Evolutionary conservation across 2,888 invertebrate species (phyloP).

Genomic region (Germaria angustata): DNA sequence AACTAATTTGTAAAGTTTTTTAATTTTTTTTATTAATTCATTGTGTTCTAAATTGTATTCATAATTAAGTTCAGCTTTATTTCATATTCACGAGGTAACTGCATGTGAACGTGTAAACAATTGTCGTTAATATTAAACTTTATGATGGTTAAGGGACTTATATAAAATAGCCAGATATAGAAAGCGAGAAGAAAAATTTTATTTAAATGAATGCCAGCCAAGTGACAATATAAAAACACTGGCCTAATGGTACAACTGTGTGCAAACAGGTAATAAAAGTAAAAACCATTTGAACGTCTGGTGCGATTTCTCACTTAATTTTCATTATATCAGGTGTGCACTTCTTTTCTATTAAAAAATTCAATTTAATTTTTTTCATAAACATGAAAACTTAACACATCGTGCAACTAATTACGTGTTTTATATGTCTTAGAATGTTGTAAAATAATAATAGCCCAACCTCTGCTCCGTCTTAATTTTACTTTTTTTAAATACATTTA

Average conservation of each 20-base stretch:
- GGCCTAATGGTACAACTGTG: background rate
- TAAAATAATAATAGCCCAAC: constrained; percentile 2
- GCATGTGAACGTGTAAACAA: constrained; percentile 44
- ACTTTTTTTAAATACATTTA: constrained; percentile 46
- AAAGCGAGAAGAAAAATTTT: no score
- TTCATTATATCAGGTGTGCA: constrained; percentile 56
- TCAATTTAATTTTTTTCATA: background rate
- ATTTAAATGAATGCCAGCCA: background rate
- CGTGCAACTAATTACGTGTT: constrained; percentile 65
- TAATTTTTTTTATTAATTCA: no score
- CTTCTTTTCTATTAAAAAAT: constrained; percentile 35
- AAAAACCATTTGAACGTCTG: constrained; percentile 48
- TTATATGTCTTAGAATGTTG: constrained; percentile 44
- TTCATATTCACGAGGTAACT: constrained; percentile 19
- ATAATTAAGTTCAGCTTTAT: background rate
- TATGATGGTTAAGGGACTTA: constrained; percentile 57
- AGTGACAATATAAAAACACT: background rate
- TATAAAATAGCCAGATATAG: no score
- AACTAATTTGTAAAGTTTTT: no score
- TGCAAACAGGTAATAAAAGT: constrained; percentile 1
- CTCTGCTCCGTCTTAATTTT: background rate
- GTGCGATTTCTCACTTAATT: constrained; percentile 60
- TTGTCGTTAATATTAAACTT: constrained; percentile 61
- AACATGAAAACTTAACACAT: constrained; percentile 20
- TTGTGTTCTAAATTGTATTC: no score